Evolutionary conservation across 1,140 invertebrate genomes (phyloP), one percentile per base, ranked within the genome.

Genomic region (Zaprionus vittiger): DNA sequence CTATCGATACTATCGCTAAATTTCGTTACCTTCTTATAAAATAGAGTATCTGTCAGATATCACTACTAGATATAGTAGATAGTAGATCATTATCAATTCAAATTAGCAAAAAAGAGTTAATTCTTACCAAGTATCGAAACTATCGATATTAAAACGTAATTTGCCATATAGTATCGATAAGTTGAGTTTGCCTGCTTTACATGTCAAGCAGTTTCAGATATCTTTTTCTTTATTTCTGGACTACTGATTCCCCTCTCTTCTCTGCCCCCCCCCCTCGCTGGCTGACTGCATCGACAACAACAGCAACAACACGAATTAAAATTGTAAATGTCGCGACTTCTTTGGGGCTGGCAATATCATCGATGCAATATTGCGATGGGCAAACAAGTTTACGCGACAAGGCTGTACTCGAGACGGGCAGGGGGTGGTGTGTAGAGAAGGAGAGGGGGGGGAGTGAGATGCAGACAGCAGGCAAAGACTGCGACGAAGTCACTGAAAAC

Each of bases 291-390:
- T 22, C 59, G 68, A 76, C 73, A 71, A 76, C 41, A 77, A 52
- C 66, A 78, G 52, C 62, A 86, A 82, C 66, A 83, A 89, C 84
- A 89, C 84, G 84, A 87, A 84, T 87, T 81, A 81, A 89, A 87
- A 89, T 87, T 87, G 78, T 87, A 89, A 87, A 89, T 87, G 84
- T 87, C 84, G 84, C 81, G 74, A 76, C 59, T 80, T 80, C 66
- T 77, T 38, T 38, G 69, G 47, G 61, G 77, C 62, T 86, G 80
- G 80, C 81, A 89, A 83, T 80, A 84, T 83, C 80, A 80, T 63
- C 79, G 79, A 67, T 78, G 77, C 66, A 28, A 60, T 71, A n/a
- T n/a, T n/a, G n/a, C 66, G 79, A 65, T 70, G 56, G 77, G 65
- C 60, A 89, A 89, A 89, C 84, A 89, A 89, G 84, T 89, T 90